Evolutionary conservation across 1,140 invertebrate genomes (phyloP).

Genomic region (Drosophila sechellia): DNA sequence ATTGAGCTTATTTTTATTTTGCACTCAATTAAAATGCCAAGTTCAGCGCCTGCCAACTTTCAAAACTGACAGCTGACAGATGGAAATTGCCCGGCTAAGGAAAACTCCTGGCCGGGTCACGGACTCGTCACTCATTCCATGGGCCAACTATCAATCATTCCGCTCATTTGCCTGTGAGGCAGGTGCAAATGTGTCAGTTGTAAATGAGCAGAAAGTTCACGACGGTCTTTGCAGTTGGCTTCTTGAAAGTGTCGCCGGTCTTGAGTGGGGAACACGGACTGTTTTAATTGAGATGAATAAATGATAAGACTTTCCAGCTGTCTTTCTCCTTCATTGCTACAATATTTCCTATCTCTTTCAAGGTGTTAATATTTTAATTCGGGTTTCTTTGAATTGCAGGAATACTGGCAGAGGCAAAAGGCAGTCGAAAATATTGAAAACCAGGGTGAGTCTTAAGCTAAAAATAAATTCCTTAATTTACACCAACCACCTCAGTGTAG

Average conservation of each 20-base stretch:
- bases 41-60: conserved; percentile 69
- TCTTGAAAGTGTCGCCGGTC: conserved; percentile 25
- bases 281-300: conserved; percentile 44
- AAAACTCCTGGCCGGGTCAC: conserved; percentile 44
- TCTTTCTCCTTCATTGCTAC: too few species aligned
- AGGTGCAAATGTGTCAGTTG: conserved; percentile 66
- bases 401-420: neutral
- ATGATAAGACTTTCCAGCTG: conserved; percentile 22
- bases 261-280: conserved; percentile 13
- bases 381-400: conserved; percentile 18
- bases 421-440: neutral
- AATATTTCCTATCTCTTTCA: neutral
- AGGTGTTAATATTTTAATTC: conserved; percentile 19
- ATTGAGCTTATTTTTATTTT: conserved; percentile 16
- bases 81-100: conserved; percentile 42
- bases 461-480: neutral
- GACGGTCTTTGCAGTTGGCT: conserved; percentile 3
- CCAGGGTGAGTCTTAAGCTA: conserved; percentile 13
- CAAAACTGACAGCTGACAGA: conserved; percentile 75
- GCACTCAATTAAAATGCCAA: conserved; percentile 77
- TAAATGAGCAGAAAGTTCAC: conserved; percentile 45
- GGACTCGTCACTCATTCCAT: conserved; percentile 36
- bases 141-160: conserved; percentile 64
- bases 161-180: conserved; percentile 30
- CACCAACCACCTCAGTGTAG: neutral